Evolutionary conservation across 2,113 vertebrate genomes (phyloP).

Genomic region (Zapornia atra): DNA sequence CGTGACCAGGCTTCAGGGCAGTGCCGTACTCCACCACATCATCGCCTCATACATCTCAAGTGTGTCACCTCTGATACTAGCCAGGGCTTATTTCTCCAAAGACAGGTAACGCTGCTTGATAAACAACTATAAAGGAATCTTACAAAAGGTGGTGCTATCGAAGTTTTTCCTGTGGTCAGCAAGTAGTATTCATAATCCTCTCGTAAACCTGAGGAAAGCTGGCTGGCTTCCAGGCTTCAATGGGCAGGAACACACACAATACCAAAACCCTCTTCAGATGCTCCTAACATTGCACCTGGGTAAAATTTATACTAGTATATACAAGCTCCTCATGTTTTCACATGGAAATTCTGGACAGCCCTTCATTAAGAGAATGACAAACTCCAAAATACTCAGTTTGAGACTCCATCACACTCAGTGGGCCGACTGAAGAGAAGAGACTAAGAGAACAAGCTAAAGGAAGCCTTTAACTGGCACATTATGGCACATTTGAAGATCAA

Average conservation of each 20-base stretch:
- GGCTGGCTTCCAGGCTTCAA: neutral
- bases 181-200: neutral
- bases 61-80: neutral
- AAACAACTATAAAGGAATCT: neutral
- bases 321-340: neutral
- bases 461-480: neutral
- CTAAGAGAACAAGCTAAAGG: neutral
- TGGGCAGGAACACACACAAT: neutral
- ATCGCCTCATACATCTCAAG: neutral
- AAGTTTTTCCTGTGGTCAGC: neutral
- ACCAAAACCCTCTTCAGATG: neutral
- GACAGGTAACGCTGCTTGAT: neutral
- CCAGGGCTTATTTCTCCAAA: neutral
- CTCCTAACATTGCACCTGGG: neutral
- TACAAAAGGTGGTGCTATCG: neutral
- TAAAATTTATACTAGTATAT: neutral
- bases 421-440: neutral
- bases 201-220: neutral
- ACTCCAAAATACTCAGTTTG: neutral
- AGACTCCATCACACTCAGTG: neutral
- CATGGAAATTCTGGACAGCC: neutral
- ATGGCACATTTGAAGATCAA: neutral
- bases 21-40: rapidly evolving
- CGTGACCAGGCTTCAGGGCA: neutral
- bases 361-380: neutral